These are phyloP conservation scores for Antennarius striatus DNA, from an alignment of 2,113 vertebrate species.

Conservation along the genomic window DNA sequence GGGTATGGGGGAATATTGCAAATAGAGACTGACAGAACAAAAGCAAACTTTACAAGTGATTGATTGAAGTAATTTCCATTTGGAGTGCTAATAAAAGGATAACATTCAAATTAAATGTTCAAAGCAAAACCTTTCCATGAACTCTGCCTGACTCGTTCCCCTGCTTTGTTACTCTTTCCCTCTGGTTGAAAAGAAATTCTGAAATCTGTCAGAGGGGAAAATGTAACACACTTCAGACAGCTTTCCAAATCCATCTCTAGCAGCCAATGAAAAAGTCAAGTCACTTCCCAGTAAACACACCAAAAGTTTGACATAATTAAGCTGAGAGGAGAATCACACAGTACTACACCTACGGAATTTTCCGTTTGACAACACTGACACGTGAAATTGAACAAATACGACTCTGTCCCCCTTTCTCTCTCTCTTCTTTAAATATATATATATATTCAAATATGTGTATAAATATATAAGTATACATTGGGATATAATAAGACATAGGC, in stretches of 20 bases:
- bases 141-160: constrained; percentile 58
- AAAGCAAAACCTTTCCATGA: constrained; percentile 58
- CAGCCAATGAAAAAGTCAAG: no score
- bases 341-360: no score
- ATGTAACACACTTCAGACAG: constrained; percentile 3
- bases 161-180: constrained; percentile 31
- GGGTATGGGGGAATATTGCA: constrained; percentile 13
- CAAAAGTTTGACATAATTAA: no score
- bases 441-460: no score
- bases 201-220: constrained; percentile 53
- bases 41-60: constrained; percentile 36
- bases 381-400: no score
- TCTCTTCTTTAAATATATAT: no score
- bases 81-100: constrained; percentile 32
- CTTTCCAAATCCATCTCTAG: neutral
- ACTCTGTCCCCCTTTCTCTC: no score
- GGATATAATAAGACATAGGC: no score
- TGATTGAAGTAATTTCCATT: constrained; percentile 44
- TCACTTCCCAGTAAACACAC: no score
- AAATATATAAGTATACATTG: no score
- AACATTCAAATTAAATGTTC: constrained; percentile 56
- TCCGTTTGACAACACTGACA: no score
- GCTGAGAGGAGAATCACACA: no score
- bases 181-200: constrained; percentile 60
- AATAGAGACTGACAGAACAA: constrained; percentile 33